Base-by-base conservation (phyloP, 2,797 vertebrate species). In the Poliocrania exsul region DNA sequence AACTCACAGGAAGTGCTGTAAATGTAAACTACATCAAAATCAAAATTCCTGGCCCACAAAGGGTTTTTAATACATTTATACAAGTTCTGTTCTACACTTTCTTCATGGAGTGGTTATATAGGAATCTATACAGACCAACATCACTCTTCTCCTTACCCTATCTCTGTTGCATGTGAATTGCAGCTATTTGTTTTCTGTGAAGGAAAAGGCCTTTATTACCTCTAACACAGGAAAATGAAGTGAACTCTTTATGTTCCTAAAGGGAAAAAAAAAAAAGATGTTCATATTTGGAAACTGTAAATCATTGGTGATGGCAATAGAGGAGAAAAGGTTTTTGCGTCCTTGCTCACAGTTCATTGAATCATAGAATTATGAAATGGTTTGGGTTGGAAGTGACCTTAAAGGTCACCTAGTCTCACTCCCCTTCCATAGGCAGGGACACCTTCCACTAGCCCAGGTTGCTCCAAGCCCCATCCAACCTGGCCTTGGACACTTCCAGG, bases 1-100 rank as follows among this genome's bases (percentile, higher is more conserved):
- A 95, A 78, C 81, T 92, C 85, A 83, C 51, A 93, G 85, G 77
- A 23, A 81, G 53, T 28, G 31, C 40, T 81, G 58, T 90, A 95
- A 94, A 97, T 97, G 67, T 85, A 86, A 87, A 74, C 56, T 65
- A 82, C 53, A 92, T 95, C 79, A 89, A 88, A 92, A n/a, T 0
- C 28, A 61, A 71, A 84, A 93, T 40, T 83, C 44, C 70, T 86
- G 40, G 29, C 21, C 58, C 58, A 82, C 57, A 83, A 92, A 85
- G 61, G 26, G 2, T 11, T 50, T 73, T 47, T 56, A 42, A 38
- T 44, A 33, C 25, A 38, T 42, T 61, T 16, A 50, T 3, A 54
- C 9, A 77, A 57, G 33, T 91, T 79, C 3, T 66, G 64, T 25
- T 86, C 95, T 84, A 38, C 8, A 56, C 74, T 86, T 93, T 64